Evolutionary conservation across 2,797 vertebrate genomes (phyloP).

Genomic region (Scarus forsteni): DNA sequence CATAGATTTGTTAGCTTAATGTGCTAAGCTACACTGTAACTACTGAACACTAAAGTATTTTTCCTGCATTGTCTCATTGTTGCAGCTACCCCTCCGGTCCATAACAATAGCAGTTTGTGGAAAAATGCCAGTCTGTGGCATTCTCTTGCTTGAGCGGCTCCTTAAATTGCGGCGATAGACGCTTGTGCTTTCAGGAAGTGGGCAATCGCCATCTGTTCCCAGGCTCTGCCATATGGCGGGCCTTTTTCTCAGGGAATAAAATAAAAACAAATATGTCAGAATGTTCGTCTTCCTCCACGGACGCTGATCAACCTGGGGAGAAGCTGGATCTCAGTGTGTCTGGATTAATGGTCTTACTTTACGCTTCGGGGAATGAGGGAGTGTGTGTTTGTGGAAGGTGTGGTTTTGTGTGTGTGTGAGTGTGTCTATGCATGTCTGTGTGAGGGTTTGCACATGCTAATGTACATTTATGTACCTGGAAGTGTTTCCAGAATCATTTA

Average conservation of each 20-base stretch:
- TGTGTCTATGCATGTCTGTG: constrained; percentile 24
- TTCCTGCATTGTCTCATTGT: constrained; percentile 68
- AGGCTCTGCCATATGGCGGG: constrained; percentile 88
- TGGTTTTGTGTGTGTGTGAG: constrained; percentile 26
- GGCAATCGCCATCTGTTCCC: constrained; percentile 91
- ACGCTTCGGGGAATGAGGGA: constrained; percentile 68
- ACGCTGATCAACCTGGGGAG: constrained; percentile 87
- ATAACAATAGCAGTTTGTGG: constrained; percentile 83
- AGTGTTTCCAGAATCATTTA: constrained; percentile 71
- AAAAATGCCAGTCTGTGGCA: constrained; percentile 83
- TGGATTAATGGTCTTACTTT: constrained; percentile 83
- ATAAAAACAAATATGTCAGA: constrained; percentile 93
- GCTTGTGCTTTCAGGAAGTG: constrained; percentile 84
- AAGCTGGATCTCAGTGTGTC: constrained; percentile 82
- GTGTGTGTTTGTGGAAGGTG: constrained; percentile 45
- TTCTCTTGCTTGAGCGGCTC: constrained; percentile 82
- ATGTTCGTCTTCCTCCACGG: constrained; percentile 87
- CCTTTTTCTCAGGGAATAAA: constrained; percentile 88
- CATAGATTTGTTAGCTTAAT: constrained; percentile 56
- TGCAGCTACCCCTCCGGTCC: constrained; percentile 73
- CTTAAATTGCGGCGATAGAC: constrained; percentile 86
- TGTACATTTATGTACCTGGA: constrained; percentile 61
- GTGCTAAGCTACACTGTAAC: constrained; percentile 68
- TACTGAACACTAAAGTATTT: constrained; percentile 75
- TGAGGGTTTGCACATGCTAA: constrained; percentile 49